A percentile compares a stretch with the other conserved stretches of the same genome.
Evolutionary conservation across 2,888 invertebrate species (phyloP).

Genomic region (Ectemnius continuus): DNA sequence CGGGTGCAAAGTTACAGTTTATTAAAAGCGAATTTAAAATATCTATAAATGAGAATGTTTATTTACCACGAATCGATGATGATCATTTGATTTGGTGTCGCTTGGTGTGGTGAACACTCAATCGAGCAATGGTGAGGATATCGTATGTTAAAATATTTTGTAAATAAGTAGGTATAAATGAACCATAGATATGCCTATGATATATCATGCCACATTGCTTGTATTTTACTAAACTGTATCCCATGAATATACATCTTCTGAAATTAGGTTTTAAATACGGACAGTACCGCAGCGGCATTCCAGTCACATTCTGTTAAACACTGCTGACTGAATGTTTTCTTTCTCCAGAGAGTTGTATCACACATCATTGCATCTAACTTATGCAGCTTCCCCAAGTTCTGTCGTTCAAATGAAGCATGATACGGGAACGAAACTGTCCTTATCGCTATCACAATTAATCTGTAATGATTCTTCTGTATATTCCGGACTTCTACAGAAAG

Average conservation of each 20-base stretch:
- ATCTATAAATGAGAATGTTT: conserved; percentile 23
- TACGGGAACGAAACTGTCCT: too few relatives aligned
- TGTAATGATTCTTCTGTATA: too few relatives aligned
- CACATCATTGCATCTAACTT: too few relatives aligned
- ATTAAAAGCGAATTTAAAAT: conserved; percentile 21
- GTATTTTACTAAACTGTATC: conserved; percentile 44
- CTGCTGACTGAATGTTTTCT: conserved; percentile 5
- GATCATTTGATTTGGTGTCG: conserved; percentile 26
- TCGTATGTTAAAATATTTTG: conserved; percentile 40
- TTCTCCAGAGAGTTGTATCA: too few relatives aligned
- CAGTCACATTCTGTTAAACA: conserved; percentile 46
- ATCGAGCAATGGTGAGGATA: conserved; percentile 47
- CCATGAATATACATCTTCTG: conserved; percentile 29
- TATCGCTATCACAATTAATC: too few relatives aligned
- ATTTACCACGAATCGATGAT: conserved; percentile 18
- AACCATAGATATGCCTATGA: conserved; percentile 42
- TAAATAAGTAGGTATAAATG: conserved; percentile 43
- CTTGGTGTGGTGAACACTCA: conserved; percentile 11
- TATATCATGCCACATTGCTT: conserved; percentile 45
- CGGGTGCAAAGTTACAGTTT: conserved; percentile 14
- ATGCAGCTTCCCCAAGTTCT: too few relatives aligned
- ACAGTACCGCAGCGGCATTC: conserved; percentile 54
- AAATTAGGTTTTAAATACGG: conserved; percentile 49
- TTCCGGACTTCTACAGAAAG: too few relatives aligned
- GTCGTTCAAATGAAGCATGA: too few relatives aligned